Evolutionary conservation across 1,140 invertebrate species (phyloP).

Genomic region (Onthophagus taurus): DNA sequence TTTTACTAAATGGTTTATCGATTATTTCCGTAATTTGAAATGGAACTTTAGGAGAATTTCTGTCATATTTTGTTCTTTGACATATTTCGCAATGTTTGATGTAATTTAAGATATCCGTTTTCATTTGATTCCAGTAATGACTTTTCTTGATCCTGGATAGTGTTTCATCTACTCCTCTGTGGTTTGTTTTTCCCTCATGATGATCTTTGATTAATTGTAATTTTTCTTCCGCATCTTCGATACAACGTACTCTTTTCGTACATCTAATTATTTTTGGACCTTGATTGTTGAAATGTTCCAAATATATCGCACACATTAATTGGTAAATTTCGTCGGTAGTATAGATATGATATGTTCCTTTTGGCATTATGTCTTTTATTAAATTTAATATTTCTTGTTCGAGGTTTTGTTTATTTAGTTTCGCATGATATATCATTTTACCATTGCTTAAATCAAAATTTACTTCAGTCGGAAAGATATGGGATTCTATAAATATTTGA

Average conservation of each 20-base stretch:
- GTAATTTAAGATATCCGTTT: neutral
- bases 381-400: neutral
- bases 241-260: no score
- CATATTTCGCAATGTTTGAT: slow-evolving; percentile 11
- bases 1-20: slow-evolving; percentile 1
- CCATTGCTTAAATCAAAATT: no score
- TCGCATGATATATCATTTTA: no score
- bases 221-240: neutral
- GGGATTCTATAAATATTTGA: no score
- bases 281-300: neutral
- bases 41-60: neutral
- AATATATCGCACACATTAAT: neutral
- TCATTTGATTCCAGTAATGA: slow-evolving; percentile 11
- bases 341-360: neutral
- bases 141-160: slow-evolving; percentile 8
- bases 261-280: no score
- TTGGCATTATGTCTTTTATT: neutral
- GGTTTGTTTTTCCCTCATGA: slow-evolving; percentile 6
- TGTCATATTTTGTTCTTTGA: neutral
- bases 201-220: no score
- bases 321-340: slow-evolving; percentile 1
- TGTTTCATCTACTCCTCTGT: slow-evolving; percentile 13
- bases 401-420: no score
- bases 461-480: no score
- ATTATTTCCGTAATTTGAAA: neutral